Base-by-base conservation (phyloP, 2,113 vertebrate species). In the Acrocephalus arundinaceus region DNA sequence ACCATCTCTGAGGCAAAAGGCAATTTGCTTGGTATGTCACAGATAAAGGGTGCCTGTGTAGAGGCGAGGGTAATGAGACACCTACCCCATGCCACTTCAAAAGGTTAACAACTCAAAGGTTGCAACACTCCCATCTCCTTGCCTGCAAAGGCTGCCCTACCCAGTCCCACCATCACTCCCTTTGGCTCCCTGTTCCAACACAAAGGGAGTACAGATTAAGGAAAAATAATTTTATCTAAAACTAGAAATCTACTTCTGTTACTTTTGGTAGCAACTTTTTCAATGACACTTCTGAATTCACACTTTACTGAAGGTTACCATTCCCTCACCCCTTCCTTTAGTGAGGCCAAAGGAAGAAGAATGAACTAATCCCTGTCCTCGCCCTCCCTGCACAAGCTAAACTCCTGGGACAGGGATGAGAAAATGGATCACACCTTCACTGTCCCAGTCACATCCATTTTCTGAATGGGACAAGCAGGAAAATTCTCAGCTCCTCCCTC, bases 1-100 rank as follows among this genome's bases (percentile, higher is more conserved):
- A 33, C 83, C 93, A 90, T 25, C 83, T 89, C 81, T 59, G 72
- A 94, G 58, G 83, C 94, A 96, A 85, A 81, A 95, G 66, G 83
- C 80, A 93, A 93, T 94, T 95, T 85, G 79, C 68, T 72, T 43
- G 89, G 85, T 94, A 94, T 95, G 91, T 87, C 85, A 84, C 76
- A 72, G 62, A 71, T 75, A 91, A 95, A 96, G 94, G 8, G 3
- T 78, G 80, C 76, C 63, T 82, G 57, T 3, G 16, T 45, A 28
- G 45, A 46, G 59, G 41, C 1, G 21, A 84, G 83, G 85, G 68
- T 74, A 93, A 90, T 84, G 93, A 88, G 79, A 88, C 85, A 78
- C 67, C 65, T 71, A 84, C 23, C 41, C 45, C 70, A 51, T 20
- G 39, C 9, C 8, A 68, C 93, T 92, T 72, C 68, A 75, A 54